Evolutionary conservation across 2,113 vertebrate genomes (phyloP).

Genomic region (Mesoclemmys tuberculata): DNA sequence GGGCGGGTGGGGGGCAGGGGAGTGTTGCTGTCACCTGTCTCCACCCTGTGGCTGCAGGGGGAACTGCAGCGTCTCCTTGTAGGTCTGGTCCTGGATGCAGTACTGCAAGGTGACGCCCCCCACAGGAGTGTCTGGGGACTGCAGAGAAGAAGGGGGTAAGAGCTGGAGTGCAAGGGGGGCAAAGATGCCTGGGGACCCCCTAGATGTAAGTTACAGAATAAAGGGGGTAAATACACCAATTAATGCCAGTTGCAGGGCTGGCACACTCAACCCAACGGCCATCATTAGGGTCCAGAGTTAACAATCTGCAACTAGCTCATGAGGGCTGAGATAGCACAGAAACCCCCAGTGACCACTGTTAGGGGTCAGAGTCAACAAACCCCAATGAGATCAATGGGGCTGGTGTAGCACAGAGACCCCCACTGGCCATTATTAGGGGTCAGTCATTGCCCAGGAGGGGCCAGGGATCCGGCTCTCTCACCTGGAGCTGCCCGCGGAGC

Average conservation of each 20-base stretch:
- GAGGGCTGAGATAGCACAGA: too few relatives aligned
- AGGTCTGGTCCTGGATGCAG: not conserved
- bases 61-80: not conserved
- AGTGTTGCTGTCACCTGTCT: not conserved
- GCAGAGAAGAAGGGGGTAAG: not conserved
- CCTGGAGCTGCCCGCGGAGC: not conserved
- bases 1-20: not conserved
- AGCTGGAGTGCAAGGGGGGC: too few relatives aligned
- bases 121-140: not conserved
- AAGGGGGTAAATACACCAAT: not conserved
- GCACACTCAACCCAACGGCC: not conserved
- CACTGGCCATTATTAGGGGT: not conserved
- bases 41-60: not conserved
- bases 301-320: not conserved
- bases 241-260: not conserved
- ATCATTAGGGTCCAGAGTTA: not conserved
- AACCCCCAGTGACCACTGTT: too few relatives aligned
- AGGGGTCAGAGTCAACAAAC: too few relatives aligned
- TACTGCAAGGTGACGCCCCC: constrained; percentile 2
- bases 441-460: not conserved
- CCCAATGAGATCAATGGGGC: not conserved
- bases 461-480: not conserved
- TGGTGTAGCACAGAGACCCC: too few relatives aligned
- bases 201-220: not conserved
- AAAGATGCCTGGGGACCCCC: not conserved